These are phyloP conservation scores for Labroides dimidiatus DNA, from an alignment of 2,797 vertebrate genomes.

Conservation along the genomic window DNA sequence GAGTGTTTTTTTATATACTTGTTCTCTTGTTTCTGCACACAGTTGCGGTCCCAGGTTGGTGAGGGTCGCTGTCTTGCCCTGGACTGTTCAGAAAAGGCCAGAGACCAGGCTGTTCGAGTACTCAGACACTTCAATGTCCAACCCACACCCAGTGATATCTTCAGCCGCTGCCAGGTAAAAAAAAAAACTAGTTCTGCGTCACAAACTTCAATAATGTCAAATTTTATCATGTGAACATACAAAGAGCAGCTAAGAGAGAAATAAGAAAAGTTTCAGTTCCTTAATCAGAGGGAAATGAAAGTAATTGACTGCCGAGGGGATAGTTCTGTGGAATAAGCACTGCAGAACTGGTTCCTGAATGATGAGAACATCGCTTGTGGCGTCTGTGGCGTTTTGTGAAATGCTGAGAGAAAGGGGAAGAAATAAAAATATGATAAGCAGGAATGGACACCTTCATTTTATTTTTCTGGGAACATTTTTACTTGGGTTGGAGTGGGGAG, in stretches of 20 bases:
- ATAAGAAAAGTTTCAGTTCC: conserved; percentile 22
- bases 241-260: background rate
- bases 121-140: conserved; percentile 88
- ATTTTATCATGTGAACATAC: background rate
- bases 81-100: conserved; percentile 88
- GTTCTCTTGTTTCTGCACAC: conserved; percentile 19
- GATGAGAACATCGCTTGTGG: conserved; percentile 35
- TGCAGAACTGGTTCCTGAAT: conserved; percentile 34
- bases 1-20: background rate
- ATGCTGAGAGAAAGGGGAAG: conserved; percentile 48
- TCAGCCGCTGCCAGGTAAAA: conserved; percentile 93
- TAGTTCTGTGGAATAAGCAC: conserved; percentile 42
- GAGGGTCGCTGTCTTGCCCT: conserved; percentile 88
- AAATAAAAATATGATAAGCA: conserved; percentile 13
- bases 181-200: background rate
- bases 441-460: conserved; percentile 13
- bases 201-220: background rate
- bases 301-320: conserved; percentile 6
- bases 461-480: conserved; percentile 9
- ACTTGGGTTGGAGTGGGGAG: too few relatives aligned
- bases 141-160: conserved; percentile 83
- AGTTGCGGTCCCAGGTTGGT: conserved; percentile 90
- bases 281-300: conserved; percentile 22
- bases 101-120: conserved; percentile 86
- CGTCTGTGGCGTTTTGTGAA: conserved; percentile 31